Percentiles rank a stretch among this genome's conserved stretches.
Conservation (phyloP, 2,113 vertebrate genomes). For the Gavia stellata region DNA sequence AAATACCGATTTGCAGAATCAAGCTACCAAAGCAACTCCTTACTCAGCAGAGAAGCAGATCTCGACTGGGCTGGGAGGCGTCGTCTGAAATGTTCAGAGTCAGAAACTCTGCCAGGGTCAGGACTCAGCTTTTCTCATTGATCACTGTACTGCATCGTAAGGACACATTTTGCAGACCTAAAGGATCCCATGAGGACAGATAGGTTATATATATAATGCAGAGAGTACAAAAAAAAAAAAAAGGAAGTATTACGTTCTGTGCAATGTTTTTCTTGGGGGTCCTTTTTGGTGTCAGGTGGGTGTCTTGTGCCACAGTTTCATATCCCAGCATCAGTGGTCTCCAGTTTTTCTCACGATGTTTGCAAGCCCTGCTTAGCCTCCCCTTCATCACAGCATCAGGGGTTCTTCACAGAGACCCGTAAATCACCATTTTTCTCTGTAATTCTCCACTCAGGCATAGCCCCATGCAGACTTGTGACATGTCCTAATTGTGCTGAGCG, state of each 20-base stretch:
- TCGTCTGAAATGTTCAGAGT: neutral
- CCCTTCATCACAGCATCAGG: neutral
- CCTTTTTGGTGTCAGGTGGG: neutral
- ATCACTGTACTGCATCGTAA: neutral
- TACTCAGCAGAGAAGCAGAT: constrained; percentile 1
- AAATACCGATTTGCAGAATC: neutral
- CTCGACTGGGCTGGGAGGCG: neutral
- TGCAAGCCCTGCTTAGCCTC: neutral
- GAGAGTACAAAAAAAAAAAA: neutral
- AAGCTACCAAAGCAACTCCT: neutral
- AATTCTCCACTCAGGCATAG: neutral
- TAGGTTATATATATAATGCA: neutral
- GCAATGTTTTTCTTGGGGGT: neutral
- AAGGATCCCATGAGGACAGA: neutral
- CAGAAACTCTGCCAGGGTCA: neutral
- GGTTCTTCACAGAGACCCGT: neutral
- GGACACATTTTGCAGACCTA: neutral
- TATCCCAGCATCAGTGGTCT: neutral
- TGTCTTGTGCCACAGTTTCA: neutral
- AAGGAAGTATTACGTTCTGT: neutral
- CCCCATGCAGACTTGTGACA: neutral
- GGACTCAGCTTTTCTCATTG: neutral
- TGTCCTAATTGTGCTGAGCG: neutral
- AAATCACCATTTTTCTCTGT: constrained; percentile 2
- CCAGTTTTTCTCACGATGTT: neutral